phyloP scores from a whole-genome alignment of 2,888 invertebrate species.

The Andrena dorsata region DNA sequence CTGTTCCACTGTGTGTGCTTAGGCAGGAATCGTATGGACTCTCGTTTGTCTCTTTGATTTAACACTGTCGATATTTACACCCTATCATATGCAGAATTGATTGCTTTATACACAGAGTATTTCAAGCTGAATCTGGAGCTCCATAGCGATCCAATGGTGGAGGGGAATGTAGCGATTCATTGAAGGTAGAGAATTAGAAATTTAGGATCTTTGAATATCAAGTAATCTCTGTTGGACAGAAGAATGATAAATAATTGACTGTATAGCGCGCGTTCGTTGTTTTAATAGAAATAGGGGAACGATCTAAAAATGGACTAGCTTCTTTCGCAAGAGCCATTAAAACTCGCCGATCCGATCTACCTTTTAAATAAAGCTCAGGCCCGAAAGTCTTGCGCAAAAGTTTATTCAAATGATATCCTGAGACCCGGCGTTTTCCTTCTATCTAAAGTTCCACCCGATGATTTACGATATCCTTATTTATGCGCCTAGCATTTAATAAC shows the following conservation, averaged over 20 bases:
- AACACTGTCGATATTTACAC: constrained; percentile 45
- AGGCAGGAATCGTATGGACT: constrained; percentile 37
- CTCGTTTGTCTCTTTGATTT: constrained; percentile 52
- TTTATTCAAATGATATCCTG: constrained; percentile 59
- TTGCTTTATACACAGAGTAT: constrained; percentile 8
- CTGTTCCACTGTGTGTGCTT: constrained; percentile 47
- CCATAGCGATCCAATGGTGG: constrained; percentile 15
- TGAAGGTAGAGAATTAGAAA: not conserved
- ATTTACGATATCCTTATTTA: constrained; percentile 63
- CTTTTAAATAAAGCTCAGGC: constrained; percentile 44
- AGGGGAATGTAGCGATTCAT: not conserved
- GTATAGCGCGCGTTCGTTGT: not conserved
- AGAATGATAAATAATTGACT: too few relatives aligned
- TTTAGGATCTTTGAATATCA: not conserved
- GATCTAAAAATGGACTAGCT: constrained; percentile 19
- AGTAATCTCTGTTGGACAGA: not conserved
- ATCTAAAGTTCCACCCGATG: constrained; percentile 54
- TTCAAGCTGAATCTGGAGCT: constrained; percentile 17
- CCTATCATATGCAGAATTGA: constrained; percentile 27
- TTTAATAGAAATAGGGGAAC: constrained; percentile 1
- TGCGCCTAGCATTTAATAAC: constrained; percentile 58
- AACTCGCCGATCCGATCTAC: constrained; percentile 44
- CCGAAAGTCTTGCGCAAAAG: constrained; percentile 47
- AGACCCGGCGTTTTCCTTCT: constrained; percentile 53
- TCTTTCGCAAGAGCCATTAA: constrained; percentile 17